phyloP scores from a whole-genome alignment of 2,113 vertebrate species.

The Bombycilla garrulus region DNA sequence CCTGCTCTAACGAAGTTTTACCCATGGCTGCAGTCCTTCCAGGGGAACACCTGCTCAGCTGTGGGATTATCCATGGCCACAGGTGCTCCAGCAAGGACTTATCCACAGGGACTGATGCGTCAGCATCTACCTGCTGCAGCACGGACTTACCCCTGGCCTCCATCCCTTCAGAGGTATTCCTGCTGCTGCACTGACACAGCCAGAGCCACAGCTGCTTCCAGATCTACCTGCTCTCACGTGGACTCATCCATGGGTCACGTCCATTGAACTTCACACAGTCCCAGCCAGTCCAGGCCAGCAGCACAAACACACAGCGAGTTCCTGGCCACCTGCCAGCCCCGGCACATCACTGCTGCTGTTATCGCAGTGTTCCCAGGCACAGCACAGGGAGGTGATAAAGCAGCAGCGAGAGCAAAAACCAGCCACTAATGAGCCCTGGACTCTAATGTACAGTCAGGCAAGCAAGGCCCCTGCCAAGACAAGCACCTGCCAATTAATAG shows the following conservation, averaged over 20 bases:
- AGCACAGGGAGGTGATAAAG: not conserved
- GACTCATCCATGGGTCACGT: not conserved
- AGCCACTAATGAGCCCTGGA: not conserved
- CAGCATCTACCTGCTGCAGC: not conserved
- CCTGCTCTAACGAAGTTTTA: fast-evolving
- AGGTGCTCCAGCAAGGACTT: not conserved
- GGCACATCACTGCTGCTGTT: not conserved
- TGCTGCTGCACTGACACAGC: not conserved
- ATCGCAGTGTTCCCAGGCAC: not conserved
- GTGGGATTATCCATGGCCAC: not conserved
- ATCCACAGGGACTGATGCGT: not conserved
- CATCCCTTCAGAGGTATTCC: not conserved
- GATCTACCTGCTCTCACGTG: fast-evolving
- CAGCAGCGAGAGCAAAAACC: not conserved
- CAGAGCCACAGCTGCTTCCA: not conserved
- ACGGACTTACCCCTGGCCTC: not conserved
- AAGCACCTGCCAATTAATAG: not conserved
- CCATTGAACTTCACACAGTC: not conserved
- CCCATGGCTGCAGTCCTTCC: not conserved
- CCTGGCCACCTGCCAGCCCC: not conserved
- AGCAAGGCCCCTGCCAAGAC: not conserved
- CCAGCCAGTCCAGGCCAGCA: not conserved
- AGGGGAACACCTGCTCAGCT: not conserved
- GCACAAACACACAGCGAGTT: not conserved
- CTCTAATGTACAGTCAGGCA: not conserved